Base-by-base conservation (phyloP, 2,113 vertebrate genomes). In the Barnardius zonarius region DNA sequence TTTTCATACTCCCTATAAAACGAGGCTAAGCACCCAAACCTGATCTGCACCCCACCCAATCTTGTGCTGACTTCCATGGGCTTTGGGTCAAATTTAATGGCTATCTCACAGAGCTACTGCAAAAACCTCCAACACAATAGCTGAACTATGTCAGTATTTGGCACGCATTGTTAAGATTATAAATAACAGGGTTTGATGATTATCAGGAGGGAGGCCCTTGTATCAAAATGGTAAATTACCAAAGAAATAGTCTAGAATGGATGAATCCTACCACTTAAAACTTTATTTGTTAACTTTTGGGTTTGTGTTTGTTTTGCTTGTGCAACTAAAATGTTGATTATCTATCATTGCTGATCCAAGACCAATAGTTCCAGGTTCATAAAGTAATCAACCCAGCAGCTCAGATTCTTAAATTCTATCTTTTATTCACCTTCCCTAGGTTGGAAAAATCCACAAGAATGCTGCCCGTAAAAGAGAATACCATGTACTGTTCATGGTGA, bases 401-500 rank as follows among this genome's bases (percentile, higher is more conserved):
- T 48, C 41, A 3, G 1, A 31, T 69, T 80, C 51, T 90, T 93
- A 87, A 93, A 73, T 31, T 27, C n/a, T 44, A 0, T 31, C 17
- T 82, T 52, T 85, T 73, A 59, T 83, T 68, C 41, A 52, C 41
- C 15, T 93, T 77, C 77, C 23, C 20, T 93, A 98, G 98, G 98
- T 98, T 89, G 98, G 98, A 51, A 98, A 98, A 96, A 94, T 98
- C 83, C 97, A 98, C 57, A 99, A 97, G 96, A 98, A 92, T 0
- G 94, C 98, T 49, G 98, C 98, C 18, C 96, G 98, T 23, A 98
- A 95, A 93, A 97, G 98, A 54, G 98, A 99, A 92, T 98, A 97
- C 95, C 98, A 96, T 16, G 98, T 99, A 27, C 97, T 99, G 62
- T 98, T 98, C 82, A 98, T 98, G 98, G 98, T 99, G 49, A 95